phyloP scores from a whole-genome alignment of 2,888 invertebrate genomes.

The Rosalia funebris region DNA sequence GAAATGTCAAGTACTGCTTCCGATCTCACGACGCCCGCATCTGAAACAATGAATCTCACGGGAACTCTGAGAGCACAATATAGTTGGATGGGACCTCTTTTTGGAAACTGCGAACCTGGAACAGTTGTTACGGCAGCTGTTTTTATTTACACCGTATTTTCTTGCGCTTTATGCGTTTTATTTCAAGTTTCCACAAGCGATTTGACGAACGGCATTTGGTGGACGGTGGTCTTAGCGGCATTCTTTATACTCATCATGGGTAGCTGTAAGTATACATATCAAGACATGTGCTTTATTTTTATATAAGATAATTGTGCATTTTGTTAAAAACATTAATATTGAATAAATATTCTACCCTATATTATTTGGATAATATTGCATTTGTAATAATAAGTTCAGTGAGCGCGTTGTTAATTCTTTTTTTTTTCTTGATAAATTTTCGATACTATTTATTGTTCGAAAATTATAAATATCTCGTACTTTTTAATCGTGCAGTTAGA shows the following conservation, averaged over 20 bases:
- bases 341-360: too few relatives aligned
- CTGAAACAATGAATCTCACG: slow-evolving; percentile 67
- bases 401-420: too few relatives aligned
- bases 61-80: slow-evolving; percentile 80
- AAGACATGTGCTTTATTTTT: too few relatives aligned
- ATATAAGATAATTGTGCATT: too few relatives aligned
- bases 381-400: too few relatives aligned
- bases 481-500: too few relatives aligned
- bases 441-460: too few relatives aligned
- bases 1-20: slow-evolving; percentile 60
- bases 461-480: too few relatives aligned
- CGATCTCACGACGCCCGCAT: slow-evolving; percentile 59
- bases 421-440: too few relatives aligned
- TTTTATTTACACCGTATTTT: slow-evolving; percentile 73
- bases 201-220: slow-evolving; percentile 70
- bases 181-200: slow-evolving; percentile 69
- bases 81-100: slow-evolving; percentile 77
- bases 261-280: slow-evolving; percentile 68
- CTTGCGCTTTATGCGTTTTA: slow-evolving; percentile 76
- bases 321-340: too few relatives aligned
- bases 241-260: slow-evolving; percentile 72
- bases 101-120: slow-evolving; percentile 81
- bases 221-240: slow-evolving; percentile 74
- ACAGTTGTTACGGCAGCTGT: slow-evolving; percentile 79
- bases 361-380: too few relatives aligned